phyloP scores from a whole-genome alignment of 2,888 invertebrate species.

The Drosophila pegasa region DNA sequence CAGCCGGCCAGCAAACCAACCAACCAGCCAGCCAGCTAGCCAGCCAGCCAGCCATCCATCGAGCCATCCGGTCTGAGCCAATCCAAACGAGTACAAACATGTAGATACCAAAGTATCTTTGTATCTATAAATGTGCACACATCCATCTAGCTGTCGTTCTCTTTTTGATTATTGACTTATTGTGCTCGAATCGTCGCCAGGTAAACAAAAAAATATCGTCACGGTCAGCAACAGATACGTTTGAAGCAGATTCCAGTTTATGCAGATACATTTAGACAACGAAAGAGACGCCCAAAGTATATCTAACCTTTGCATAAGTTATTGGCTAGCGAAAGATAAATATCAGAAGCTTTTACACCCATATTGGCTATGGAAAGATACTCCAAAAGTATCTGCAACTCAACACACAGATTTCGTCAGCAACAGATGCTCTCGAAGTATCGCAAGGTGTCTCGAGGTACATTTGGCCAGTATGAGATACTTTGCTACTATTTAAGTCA shows the following conservation, averaged over 20 bases:
- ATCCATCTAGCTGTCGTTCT: constrained; percentile 45
- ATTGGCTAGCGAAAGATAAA: constrained; percentile 32
- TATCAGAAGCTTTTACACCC: neutral
- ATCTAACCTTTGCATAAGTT: constrained; percentile 61
- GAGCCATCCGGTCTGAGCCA: constrained; percentile 15
- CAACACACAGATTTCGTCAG: neutral
- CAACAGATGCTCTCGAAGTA: neutral
- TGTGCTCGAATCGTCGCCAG: constrained; percentile 68
- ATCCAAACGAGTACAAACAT: constrained; percentile 33
- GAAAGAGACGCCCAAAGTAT: constrained; percentile 20
- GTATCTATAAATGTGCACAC: constrained; percentile 29
- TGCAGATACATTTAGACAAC: constrained; percentile 69
- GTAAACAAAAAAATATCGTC: constrained; percentile 73
- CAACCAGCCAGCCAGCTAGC: constrained; percentile 2
- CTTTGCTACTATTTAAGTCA: neutral
- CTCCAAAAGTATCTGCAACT: neutral
- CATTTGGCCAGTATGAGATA: too few relatives aligned
- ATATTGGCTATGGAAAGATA: too few relatives aligned
- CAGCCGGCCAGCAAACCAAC: constrained; percentile 17
- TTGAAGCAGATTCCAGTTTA: constrained; percentile 39
- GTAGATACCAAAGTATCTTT: constrained; percentile 16
- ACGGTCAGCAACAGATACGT: constrained; percentile 67
- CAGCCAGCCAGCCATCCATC: constrained; percentile 8
- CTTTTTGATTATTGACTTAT: constrained; percentile 76
- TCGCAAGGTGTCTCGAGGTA: neutral